A percentile compares a stretch with the other conserved stretches of the same genome.
phyloP scores from a whole-genome alignment of 2,888 invertebrate species.

The Orthosia cruda region DNA sequence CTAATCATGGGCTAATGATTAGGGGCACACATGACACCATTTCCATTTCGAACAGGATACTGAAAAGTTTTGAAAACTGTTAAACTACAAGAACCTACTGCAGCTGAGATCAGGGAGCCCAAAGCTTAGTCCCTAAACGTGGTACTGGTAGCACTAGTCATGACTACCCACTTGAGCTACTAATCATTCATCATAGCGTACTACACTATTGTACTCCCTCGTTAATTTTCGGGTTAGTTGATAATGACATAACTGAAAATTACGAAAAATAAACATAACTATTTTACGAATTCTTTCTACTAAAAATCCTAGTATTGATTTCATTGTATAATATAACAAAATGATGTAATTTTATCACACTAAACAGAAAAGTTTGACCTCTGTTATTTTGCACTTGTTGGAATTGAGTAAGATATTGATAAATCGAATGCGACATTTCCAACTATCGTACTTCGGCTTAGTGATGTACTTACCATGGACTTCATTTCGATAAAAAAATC shows the following conservation, averaged over 20 bases:
- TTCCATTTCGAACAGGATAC: not conserved
- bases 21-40: not conserved
- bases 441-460: constrained; percentile 17
- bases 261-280: not conserved
- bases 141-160: not conserved
- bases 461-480: constrained; percentile 11
- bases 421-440: constrained; percentile 46
- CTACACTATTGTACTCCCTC: too few relatives aligned
- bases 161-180: not conserved
- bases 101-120: too few relatives aligned
- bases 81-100: too few relatives aligned
- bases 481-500: constrained; percentile 8
- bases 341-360: constrained; percentile 61
- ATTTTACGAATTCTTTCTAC: not conserved
- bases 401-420: constrained; percentile 57
- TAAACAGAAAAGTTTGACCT: constrained; percentile 67
- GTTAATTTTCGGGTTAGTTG: not conserved
- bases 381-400: constrained; percentile 65
- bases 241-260: too few relatives aligned
- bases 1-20: not conserved
- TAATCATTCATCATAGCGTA: too few relatives aligned
- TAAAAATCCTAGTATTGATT: constrained; percentile 3
- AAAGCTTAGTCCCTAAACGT: not conserved
- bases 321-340: constrained; percentile 14
- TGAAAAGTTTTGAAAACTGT: not conserved